phyloP scores from a whole-genome alignment of 2,888 invertebrate species.

The Calliphora vomitoria region DNA sequence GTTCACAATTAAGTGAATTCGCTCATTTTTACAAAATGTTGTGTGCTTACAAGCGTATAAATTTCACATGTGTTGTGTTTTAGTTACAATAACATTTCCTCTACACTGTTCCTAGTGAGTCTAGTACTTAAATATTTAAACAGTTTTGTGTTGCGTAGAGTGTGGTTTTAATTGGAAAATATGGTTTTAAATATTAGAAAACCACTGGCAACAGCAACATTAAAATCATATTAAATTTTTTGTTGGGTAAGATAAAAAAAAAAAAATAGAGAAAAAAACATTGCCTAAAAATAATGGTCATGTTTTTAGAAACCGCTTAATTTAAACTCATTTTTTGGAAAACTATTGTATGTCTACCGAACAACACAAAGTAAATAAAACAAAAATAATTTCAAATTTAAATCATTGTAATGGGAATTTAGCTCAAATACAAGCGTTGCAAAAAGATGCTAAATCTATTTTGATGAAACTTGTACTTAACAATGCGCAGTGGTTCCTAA shows the following conservation, averaged over 20 bases:
- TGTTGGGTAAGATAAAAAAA: neutral
- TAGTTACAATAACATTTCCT: no score
- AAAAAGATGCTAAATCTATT: no score
- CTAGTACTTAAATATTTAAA: constrained; percentile 1
- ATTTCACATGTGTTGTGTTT: no score
- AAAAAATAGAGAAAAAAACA: neutral
- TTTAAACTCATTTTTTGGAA: neutral
- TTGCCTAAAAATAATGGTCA: neutral
- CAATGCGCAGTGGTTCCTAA: no score
- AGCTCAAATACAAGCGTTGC: no score
- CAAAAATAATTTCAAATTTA: neutral
- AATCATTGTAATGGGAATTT: neutral
- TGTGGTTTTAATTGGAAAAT: constrained; percentile 64
- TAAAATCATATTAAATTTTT: constrained; percentile 45
- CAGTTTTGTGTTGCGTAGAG: constrained; percentile 23
- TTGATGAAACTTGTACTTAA: no score
- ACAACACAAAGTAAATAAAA: neutral
- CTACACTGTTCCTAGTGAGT: neutral
- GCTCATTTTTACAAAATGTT: no score
- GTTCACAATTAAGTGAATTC: no score
- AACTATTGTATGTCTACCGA: neutral
- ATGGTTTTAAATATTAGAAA: constrained; percentile 48
- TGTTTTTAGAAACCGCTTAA: constrained; percentile 28
- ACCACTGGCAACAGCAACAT: constrained; percentile 44
- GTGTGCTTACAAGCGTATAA: no score